Evolutionary conservation across 2,797 vertebrate genomes (phyloP), one percentile per base, ranked within the genome.

Genomic region (Chelidonichthys spinosus): DNA sequence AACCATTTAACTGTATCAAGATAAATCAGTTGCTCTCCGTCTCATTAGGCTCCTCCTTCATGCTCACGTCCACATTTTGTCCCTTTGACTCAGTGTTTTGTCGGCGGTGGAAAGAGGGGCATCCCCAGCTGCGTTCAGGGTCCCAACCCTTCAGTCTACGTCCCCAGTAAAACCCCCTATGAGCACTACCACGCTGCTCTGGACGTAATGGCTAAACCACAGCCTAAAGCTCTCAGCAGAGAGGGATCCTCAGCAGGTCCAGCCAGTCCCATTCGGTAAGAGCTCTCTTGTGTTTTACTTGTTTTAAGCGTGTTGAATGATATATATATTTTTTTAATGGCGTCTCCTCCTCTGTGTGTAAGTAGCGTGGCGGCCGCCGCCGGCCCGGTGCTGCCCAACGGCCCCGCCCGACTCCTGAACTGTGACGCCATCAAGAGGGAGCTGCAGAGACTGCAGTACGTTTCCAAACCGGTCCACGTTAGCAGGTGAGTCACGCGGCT

Each of bases 141-240:
- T 18, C 76, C 69, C 5, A 5, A 7, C 53, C 53, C 81, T 72
- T 74, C 84, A 10, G 75, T 73, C 18, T 54, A 55, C 13, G 76
- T 82, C 53, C 84, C 90, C 78, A 91, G 90, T 78, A 94, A 94
- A 90, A 91, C 90, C 85, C 91, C 87, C 0, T 96, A 95, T 90
- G 96, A 97, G 68, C 95, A 95, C 82, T 94, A 95, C 69, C 95
- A 96, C 54, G 93, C 94, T 78, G 92, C 95, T 72, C 94, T 96
- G 88, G 96, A 97, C 79, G 95, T 96, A 81, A 92, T 95, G 88
- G 88, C 95, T 64, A 96, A 94, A 72, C 94, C 91, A 2, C 85
- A 79, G 25, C 74, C 85, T 49, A 92, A 84, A 82, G 87, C 88
- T 17, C 18, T 42, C 56, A 63, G 81, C 73, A 85, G 79, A 47